Percentiles rank a stretch among this genome's conserved stretches.
These are phyloP conservation scores for Chaetodon trifascialis DNA, from an alignment of 2,113 vertebrate species.

Conservation along the genomic window DNA sequence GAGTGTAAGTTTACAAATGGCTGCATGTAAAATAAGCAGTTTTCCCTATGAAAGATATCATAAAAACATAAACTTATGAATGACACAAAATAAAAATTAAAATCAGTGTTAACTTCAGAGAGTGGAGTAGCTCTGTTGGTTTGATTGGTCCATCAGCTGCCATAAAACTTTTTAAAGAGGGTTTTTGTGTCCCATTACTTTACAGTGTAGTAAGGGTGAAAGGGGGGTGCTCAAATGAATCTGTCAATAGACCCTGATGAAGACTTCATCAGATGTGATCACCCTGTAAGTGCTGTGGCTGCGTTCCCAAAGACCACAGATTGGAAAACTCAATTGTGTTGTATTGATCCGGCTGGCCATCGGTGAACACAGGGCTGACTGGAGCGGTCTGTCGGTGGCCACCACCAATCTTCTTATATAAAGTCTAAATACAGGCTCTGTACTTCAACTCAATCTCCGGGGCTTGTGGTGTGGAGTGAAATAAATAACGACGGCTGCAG, in stretches of 20 bases:
- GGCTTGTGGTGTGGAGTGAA: slow-evolving; percentile 68
- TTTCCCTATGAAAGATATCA: not conserved
- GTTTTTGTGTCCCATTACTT: slow-evolving; percentile 77
- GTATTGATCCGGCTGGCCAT: slow-evolving; percentile 83
- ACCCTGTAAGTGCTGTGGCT: slow-evolving; percentile 80
- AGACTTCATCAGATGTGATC: slow-evolving; percentile 85
- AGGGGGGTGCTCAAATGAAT: slow-evolving; percentile 79
- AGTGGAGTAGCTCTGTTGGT: slow-evolving; percentile 30
- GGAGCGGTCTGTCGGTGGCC: slow-evolving; percentile 48
- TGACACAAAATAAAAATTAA: not conserved
- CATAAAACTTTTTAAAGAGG: slow-evolving; percentile 70
- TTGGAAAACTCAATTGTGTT: slow-evolving; percentile 85
- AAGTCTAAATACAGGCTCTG: slow-evolving; percentile 77
- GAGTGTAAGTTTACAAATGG: slow-evolving; percentile 40
- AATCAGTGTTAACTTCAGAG: slow-evolving; percentile 30
- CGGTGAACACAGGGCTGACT: slow-evolving; percentile 71
- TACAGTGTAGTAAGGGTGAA: slow-evolving; percentile 69
- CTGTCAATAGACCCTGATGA: slow-evolving; percentile 86
- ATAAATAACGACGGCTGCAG: slow-evolving; percentile 75
- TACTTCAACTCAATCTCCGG: slow-evolving; percentile 78
- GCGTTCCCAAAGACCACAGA: slow-evolving; percentile 77
- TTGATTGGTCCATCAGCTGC: slow-evolving; percentile 58
- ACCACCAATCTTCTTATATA: slow-evolving; percentile 83
- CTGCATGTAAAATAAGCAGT: slow-evolving; percentile 31
- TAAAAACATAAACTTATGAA: slow-evolving; percentile 42